Base-by-base conservation (phyloP, 2,797 vertebrate species). In the Epinephelus coioides region DNA sequence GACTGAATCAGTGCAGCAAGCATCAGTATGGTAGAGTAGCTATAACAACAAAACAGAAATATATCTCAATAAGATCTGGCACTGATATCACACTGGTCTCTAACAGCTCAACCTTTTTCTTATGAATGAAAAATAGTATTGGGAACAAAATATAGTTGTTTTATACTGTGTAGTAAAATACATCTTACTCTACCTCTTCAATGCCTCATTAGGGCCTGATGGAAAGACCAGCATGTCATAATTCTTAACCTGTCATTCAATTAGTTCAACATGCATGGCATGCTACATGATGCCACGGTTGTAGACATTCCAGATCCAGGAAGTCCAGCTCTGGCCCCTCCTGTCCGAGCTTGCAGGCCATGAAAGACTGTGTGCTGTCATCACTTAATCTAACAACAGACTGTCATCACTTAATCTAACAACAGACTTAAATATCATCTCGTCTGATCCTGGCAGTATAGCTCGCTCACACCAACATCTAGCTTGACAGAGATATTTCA, bases 1-100 rank as follows among this genome's bases (percentile, higher is more conserved):
- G 71, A 79, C 25, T 71, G 53, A 85, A 49, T 76, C 38, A 68
- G 19, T 76, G 69, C 62, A 65, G 43, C 18, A 19, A 65, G 54
- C 40, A 57, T n/a, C 12, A 50, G 68, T 59, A 25, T 57, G 9
- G 25, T 55, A 19, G 19, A n/a, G 59, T 27, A 71, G 34, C 53
- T 46, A 19, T 15, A 21, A 55, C 57, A 73, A 46, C 38, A 69
- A 38, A 55, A 77, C 15, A 73, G 13, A 21, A 61, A 21, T 27
- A 19, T n/a, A 43, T 73, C 38, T 72, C 38, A 63, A 55, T 59
- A 43, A 71, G 40, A 81, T 46, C 69, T 69, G 40, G 17, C 55
- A 49, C 17, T 21, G 30, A 67, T 12, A 1, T 34, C 34, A 34
- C 34, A 34, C 7, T 34, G 6, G 34, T 34, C 34, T 34, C 34